Percentiles rank a stretch among this genome's conserved stretches.
phyloP scores from a whole-genome alignment of 1,140 invertebrate genomes.

The Dendroctonus valens region DNA sequence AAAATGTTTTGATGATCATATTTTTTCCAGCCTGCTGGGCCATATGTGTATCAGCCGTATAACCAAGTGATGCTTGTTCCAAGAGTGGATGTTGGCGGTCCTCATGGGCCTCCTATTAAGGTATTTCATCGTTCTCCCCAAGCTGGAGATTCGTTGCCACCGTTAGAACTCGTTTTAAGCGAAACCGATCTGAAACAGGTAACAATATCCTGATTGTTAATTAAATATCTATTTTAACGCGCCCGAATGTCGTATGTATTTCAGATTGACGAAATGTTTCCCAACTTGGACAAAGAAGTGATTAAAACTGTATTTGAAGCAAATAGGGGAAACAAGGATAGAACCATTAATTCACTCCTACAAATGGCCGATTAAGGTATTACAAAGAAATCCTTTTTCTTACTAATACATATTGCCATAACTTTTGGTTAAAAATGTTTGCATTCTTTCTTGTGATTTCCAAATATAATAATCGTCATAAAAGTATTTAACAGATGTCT shows the following conservation, averaged over 20 bases:
- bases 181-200: constrained; percentile 79
- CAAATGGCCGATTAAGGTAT: constrained; percentile 64
- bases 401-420: no score
- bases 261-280: constrained; percentile 94
- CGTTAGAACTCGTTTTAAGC: constrained; percentile 54
- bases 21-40: constrained; percentile 31
- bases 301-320: constrained; percentile 88
- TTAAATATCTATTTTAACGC: no score
- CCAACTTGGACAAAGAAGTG: constrained; percentile 88
- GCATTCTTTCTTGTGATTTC: no score
- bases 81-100: constrained; percentile 43
- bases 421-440: no score
- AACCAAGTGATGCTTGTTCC: constrained; percentile 42
- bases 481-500: no score
- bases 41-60: constrained; percentile 35
- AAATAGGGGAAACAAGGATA: constrained; percentile 86
- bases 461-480: no score
- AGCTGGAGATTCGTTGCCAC: constrained; percentile 42
- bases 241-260: constrained; percentile 37
- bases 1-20: constrained; percentile 11
- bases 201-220: constrained; percentile 11
- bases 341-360: constrained; percentile 87
- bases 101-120: constrained; percentile 50
- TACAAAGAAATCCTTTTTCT: no score
- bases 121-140: constrained; percentile 52